A percentile compares a stretch with the other conserved stretches of the same genome.
These are phyloP conservation scores for Phoxinus phoxinus DNA, from an alignment of 2,113 vertebrate species.

Conservation along the genomic window DNA sequence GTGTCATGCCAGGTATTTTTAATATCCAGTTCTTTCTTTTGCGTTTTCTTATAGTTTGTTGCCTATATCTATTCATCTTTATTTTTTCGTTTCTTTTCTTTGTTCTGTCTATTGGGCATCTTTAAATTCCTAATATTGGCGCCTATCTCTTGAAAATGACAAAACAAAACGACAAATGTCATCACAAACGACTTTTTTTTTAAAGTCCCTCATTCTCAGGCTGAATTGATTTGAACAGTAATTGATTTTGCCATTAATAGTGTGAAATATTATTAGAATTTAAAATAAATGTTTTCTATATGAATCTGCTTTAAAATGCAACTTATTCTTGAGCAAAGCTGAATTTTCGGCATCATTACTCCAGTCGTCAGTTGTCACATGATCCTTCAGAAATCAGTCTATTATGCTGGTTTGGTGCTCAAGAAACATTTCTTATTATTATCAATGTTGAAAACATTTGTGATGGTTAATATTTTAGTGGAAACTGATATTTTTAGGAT, in stretches of 20 bases:
- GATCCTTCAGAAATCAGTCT: neutral
- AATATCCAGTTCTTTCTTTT: neutral
- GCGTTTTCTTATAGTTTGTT: neutral
- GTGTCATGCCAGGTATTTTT: neutral
- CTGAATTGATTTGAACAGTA: too few species aligned
- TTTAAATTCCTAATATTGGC: neutral
- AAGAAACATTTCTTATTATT: neutral
- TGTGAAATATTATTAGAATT: too few species aligned
- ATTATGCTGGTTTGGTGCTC: neutral
- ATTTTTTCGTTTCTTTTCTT: neutral
- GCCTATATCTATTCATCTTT: neutral
- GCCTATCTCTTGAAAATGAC: neutral
- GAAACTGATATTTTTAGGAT: neutral
- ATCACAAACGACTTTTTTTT: too few species aligned
- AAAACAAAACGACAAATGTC: too few species aligned
- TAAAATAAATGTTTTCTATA: too few species aligned
- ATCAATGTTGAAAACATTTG: neutral
- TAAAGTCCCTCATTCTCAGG: too few species aligned
- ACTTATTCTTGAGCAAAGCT: neutral
- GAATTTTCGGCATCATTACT: too few species aligned
- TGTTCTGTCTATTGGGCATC: neutral
- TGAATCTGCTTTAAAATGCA: neutral
- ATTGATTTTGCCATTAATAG: too few species aligned
- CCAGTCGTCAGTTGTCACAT: too few species aligned
- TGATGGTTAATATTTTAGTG: neutral